These are phyloP conservation scores for Lineus longissimus DNA, from an alignment of 1,140 invertebrate species.

Conservation along the genomic window DNA sequence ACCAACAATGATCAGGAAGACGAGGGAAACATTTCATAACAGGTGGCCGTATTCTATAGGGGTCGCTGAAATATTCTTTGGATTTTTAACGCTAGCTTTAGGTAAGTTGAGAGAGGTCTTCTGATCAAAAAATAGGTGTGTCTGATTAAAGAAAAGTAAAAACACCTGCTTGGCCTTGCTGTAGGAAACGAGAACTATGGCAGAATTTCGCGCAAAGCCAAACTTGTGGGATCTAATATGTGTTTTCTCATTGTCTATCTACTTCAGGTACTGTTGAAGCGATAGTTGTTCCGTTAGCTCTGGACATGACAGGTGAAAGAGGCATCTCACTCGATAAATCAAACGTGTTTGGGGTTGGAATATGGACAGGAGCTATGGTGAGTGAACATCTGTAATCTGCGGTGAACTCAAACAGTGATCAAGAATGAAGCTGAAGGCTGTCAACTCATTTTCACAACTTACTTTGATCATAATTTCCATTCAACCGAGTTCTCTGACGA, in stretches of 20 bases:
- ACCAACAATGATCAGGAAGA: background rate
- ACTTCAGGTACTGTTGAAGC: background rate
- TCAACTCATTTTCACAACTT: no score
- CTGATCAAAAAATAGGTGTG: no score
- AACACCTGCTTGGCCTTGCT: no score
- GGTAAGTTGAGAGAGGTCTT: background rate
- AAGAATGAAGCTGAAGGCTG: no score
- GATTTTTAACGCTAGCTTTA: background rate
- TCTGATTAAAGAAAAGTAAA: no score
- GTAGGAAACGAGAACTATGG: no score
- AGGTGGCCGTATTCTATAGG: background rate
- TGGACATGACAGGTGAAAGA: background rate
- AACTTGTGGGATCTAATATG: no score
- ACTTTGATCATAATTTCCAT: no score
- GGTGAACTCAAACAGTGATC: no score
- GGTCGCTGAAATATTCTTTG: background rate
- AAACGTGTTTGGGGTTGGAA: background rate
- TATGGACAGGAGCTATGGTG: background rate
- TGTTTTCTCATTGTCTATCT: background rate
- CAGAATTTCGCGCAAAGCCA: no score
- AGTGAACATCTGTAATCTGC: background rate
- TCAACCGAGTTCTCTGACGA: no score
- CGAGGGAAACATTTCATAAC: background rate
- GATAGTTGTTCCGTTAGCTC: background rate
- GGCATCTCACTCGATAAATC: background rate